These are phyloP conservation scores for Sepioteuthis lessoniana DNA, from an alignment of 2,888 invertebrate genomes.

Conservation along the genomic window DNA sequence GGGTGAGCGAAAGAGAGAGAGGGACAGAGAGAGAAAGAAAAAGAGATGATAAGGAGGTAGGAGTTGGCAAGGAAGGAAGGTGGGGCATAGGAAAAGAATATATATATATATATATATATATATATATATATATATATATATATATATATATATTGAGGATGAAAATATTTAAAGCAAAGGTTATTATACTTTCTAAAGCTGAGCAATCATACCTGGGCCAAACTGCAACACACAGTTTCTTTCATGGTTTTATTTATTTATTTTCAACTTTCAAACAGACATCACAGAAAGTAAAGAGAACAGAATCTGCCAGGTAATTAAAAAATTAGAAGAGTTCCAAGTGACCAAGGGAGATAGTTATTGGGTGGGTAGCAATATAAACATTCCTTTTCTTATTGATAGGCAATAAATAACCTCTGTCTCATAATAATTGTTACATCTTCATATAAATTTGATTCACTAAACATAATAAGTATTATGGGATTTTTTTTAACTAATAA, in stretches of 20 bases:
- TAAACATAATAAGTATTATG: too few species aligned
- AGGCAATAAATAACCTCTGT: too few species aligned
- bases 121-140: not conserved
- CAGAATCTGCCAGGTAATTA: not conserved
- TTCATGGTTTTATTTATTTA: not conserved
- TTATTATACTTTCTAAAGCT: not conserved
- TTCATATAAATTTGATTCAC: too few species aligned
- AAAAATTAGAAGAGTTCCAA: not conserved
- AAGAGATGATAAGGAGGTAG: not conserved
- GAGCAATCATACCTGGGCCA: constrained; percentile 17
- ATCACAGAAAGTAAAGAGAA: not conserved
- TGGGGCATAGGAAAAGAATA: not conserved
- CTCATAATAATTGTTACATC: too few species aligned
- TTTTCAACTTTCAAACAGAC: not conserved
- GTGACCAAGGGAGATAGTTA: not conserved
- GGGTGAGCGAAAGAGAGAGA: not conserved
- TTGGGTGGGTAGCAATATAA: not conserved
- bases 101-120: constrained; percentile 33
- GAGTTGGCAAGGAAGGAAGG: not conserved
- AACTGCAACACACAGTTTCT: constrained; percentile 33
- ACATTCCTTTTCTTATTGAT: not conserved
- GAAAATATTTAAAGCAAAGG: not conserved
- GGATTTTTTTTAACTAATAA: too few species aligned
- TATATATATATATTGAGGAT: not conserved
- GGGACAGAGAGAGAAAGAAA: not conserved